Percentiles rank a stretch among this genome's conserved stretches.
Evolutionary conservation across 1,140 invertebrate genomes (phyloP).

Genomic region (Akabosia matsudoensis): DNA sequence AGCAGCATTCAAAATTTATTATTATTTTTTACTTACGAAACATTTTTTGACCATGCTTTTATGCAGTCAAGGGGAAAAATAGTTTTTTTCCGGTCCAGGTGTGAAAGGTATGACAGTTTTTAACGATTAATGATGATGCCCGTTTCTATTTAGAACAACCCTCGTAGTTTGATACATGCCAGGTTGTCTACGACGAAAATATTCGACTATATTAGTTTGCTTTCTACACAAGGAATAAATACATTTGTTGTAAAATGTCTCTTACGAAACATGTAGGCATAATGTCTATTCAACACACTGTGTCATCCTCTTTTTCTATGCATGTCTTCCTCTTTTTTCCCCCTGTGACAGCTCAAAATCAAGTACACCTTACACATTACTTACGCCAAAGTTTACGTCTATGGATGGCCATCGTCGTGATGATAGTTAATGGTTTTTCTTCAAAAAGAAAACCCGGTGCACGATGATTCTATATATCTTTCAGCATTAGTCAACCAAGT

Average conservation of each 20-base stretch:
- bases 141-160: conserved; percentile 11
- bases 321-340: conserved; percentile 14
- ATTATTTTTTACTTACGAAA: too few species aligned
- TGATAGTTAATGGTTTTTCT: not conserved
- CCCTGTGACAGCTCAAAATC: conserved; percentile 17
- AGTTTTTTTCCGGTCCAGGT: conserved; percentile 46
- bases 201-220: too few species aligned
- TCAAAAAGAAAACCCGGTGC: not conserved
- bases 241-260: not conserved
- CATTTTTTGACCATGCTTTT: too few species aligned
- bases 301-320: conserved; percentile 22
- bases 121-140: conserved; percentile 42
- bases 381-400: not conserved
- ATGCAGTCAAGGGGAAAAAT: conserved; percentile 28
- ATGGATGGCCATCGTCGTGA: not conserved
- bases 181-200: not conserved
- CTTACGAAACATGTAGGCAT: not conserved
- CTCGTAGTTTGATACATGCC: not conserved
- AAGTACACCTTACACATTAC: conserved; percentile 5
- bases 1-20: too few species aligned
- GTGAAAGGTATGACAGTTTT: conserved; percentile 46
- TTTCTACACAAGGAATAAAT: too few species aligned
- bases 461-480: not conserved
- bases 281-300: not conserved
- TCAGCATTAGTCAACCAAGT: conserved; percentile 1